Base-by-base conservation (phyloP, 2,113 vertebrate genomes). In the Gymnobelideus leadbeateri region DNA sequence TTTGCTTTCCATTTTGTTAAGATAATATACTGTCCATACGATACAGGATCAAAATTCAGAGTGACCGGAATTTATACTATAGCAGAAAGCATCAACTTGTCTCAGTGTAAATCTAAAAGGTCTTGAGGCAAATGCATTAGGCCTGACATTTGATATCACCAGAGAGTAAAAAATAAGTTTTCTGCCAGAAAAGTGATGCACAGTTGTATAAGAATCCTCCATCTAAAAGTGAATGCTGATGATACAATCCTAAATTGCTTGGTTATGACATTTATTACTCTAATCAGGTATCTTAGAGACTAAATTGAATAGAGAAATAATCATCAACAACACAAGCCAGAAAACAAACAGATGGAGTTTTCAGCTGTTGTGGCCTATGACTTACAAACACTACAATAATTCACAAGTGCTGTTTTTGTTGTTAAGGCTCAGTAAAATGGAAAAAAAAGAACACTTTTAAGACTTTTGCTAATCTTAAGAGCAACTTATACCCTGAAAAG, bases 341-440 rank as follows among this genome's bases (percentile, higher is more conserved):
- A 92, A 47, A 49, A 92, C n/a, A 95, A 84, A 46, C 43, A 93
- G 49, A 50, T 93, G 47, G 24, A 91, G 50, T 92, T 89, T 93
- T 92, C 91, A 94, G 91, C 50, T 96, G 47, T 91, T 91, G 91
- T 52, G 50, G 49, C 55, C 43, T 9, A 92, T 91, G 91, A 96
- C 84, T 94, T 53, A 92, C 93, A 97, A 95, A 96, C n/a, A 91
- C 46, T 28, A 10, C 31, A 94, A 68, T 37, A 96, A 91, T 68
- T 97, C 89, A 91, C 84, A 91, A 93, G 92, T 46, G 54, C 89
- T 98, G 94, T 91, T 90, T 95, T 98, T 47, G 49, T 90, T 90
- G 24, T 90, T 96, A 97, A 98, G 97, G 97, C 98, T 98, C 94
- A 94, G 94, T 94, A 93, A 94, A 96, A 96, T 49, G 92, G 55